A percentile compares a stretch with the other conserved stretches of the same genome.
phyloP scores from a whole-genome alignment of 2,888 invertebrate genomes.

The Eudemis profundana region DNA sequence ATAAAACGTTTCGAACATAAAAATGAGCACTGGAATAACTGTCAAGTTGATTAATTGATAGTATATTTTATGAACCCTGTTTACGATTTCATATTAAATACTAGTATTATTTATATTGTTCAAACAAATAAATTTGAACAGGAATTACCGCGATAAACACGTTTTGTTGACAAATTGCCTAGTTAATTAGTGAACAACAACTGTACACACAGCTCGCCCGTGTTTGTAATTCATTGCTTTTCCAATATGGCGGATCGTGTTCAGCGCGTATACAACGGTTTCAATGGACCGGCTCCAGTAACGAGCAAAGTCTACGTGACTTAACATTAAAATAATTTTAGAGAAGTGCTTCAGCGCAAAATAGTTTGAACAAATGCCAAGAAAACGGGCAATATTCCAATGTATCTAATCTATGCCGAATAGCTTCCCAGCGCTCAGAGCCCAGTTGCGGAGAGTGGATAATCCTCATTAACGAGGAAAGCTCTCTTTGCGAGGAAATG shows the following conservation, averaged over 20 bases:
- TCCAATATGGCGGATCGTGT: not conserved
- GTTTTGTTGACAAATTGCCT: conserved; percentile 31
- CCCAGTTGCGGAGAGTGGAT: not conserved
- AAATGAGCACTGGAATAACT: conserved; percentile 4
- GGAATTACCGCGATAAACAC: conserved; percentile 13
- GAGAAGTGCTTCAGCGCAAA: conserved; percentile 67
- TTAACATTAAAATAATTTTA: conserved; percentile 67
- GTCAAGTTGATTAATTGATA: conserved; percentile 14
- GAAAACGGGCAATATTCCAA: conserved; percentile 53
- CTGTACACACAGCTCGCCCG: conserved; percentile 23
- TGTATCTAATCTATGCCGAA: conserved; percentile 55
- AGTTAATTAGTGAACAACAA: conserved; percentile 31
- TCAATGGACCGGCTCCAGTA: conserved; percentile 20
- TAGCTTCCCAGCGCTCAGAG: conserved; percentile 3
- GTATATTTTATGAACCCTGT: not conserved
- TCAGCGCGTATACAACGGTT: not conserved
- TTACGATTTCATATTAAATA: conserved; percentile 14
- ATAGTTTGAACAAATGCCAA: conserved; percentile 75
- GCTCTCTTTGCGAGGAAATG: not conserved
- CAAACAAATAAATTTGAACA: conserved; percentile 13
- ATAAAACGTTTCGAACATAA: conserved; percentile 1
- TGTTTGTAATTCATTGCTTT: conserved; percentile 19
- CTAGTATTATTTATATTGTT: conserved; percentile 12
- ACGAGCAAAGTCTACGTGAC: conserved; percentile 50
- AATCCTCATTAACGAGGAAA: conserved; percentile 5